A percentile compares a stretch with the other conserved stretches of the same genome.
Evolutionary conservation across 2,888 invertebrate genomes (phyloP).

Genomic region (Acrobasis repandana): DNA sequence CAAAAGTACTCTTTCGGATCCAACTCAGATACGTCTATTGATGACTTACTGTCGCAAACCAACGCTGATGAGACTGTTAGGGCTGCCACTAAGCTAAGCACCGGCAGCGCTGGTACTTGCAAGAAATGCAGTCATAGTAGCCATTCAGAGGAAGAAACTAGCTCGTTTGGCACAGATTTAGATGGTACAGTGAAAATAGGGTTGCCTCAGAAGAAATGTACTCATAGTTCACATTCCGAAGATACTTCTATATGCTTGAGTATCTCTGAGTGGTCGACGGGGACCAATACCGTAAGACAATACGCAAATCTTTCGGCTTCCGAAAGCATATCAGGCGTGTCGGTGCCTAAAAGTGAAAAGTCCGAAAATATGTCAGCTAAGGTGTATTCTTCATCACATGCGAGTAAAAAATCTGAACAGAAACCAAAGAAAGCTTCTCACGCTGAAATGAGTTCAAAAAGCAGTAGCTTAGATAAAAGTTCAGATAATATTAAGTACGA

Average conservation of each 20-base stretch:
- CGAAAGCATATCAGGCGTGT: slow-evolving; percentile 84
- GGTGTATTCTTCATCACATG: slow-evolving; percentile 83
- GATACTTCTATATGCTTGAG: slow-evolving; percentile 93
- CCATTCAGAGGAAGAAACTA: slow-evolving; percentile 89
- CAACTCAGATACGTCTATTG: slow-evolving; percentile 85
- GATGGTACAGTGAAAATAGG: slow-evolving; percentile 92
- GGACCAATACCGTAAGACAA: slow-evolving; percentile 92
- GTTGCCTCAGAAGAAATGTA: slow-evolving; percentile 90
- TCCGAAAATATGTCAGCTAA: slow-evolving; percentile 80
- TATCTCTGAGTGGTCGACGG: slow-evolving; percentile 94
- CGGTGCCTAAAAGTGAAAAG: slow-evolving; percentile 84
- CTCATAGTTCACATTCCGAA: slow-evolving; percentile 92
- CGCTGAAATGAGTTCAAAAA: slow-evolving; percentile 81
- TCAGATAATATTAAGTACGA: slow-evolving; percentile 82
- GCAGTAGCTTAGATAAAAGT: slow-evolving; percentile 83
- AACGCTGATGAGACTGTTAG: slow-evolving; percentile 83
- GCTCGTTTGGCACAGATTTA: slow-evolving; percentile 89
- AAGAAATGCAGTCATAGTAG: slow-evolving; percentile 87
- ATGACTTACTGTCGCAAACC: slow-evolving; percentile 83
- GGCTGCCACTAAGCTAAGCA: slow-evolving; percentile 73
- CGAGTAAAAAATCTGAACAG: slow-evolving; percentile 79
- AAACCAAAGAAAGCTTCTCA: slow-evolving; percentile 68
- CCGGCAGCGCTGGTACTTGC: slow-evolving; percentile 78
- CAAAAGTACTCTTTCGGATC: slow-evolving; percentile 81
- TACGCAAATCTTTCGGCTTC: slow-evolving; percentile 89